Conservation (phyloP, 1,140 invertebrate genomes). For the Tribolium madens region DNA sequence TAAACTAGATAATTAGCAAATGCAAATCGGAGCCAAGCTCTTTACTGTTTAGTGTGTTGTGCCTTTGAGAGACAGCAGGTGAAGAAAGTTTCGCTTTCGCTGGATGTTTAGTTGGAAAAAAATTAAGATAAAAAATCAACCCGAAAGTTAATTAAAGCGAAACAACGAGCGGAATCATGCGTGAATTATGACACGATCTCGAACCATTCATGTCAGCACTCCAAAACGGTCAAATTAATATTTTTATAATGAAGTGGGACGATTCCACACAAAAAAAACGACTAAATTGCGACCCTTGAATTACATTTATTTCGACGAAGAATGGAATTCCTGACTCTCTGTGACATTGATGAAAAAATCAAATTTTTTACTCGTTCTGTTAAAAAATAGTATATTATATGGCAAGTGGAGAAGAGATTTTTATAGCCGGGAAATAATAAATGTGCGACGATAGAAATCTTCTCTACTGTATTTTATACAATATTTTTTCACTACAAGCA, state of each 20-base stretch:
- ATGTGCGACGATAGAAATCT: no score
- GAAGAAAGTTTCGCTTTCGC: slow-evolving; percentile 14
- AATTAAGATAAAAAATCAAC: not conserved
- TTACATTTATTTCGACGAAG: not conserved
- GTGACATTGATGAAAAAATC: no score
- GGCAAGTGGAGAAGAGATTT: no score
- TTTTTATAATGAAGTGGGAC: slow-evolving; percentile 1
- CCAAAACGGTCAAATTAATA: not conserved
- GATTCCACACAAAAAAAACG: not conserved
- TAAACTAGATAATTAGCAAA: slow-evolving; percentile 30
- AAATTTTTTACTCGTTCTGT: no score
- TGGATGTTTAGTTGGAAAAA: not conserved
- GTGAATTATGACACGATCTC: slow-evolving; percentile 15
- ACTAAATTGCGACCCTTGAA: not conserved
- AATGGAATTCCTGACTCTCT: no score
- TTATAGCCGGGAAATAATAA: no score
- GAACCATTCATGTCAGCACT: slow-evolving; percentile 10
- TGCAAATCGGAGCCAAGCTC: not conserved
- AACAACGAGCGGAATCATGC: not conserved
- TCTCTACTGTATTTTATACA: no score
- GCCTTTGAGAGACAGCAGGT: not conserved
- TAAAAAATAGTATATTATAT: no score
- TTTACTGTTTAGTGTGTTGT: slow-evolving; percentile 1
- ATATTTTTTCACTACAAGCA: no score
- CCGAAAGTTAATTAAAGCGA: slow-evolving; percentile 28